These are phyloP conservation scores for Callorhinus ursinus DNA, from an alignment of 2,113 vertebrate genomes.

Conservation along the genomic window DNA sequence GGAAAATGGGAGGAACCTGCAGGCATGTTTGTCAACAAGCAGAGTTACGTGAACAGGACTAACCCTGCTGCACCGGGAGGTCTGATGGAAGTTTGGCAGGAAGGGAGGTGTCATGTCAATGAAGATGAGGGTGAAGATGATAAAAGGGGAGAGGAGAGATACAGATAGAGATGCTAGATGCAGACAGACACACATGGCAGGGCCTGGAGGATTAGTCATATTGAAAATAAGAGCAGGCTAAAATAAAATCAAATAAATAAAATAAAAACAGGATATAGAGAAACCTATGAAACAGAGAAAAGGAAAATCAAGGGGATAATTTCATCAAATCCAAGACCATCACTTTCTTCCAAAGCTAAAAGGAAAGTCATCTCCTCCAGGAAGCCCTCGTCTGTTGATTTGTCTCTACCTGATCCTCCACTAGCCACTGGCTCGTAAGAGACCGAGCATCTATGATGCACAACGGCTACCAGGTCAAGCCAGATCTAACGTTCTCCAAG, in stretches of 20 bases:
- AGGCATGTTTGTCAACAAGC: fast-evolving
- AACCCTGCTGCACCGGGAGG: not conserved
- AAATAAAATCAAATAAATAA: not conserved
- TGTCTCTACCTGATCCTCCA: not conserved
- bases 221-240: not conserved
- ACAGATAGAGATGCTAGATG: not conserved
- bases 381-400: not conserved
- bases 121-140: not conserved
- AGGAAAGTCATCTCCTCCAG: not conserved
- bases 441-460: not conserved
- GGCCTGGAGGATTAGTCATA: not conserved
- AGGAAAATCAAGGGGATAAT: not conserved
- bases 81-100: not conserved
- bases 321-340: not conserved
- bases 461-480: not conserved
- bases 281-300: not conserved
- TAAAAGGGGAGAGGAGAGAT: not conserved
- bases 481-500: not conserved
- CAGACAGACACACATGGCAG: not conserved
- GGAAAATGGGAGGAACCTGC: not conserved
- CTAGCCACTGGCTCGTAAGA: not conserved
- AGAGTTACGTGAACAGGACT: not conserved
- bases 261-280: not conserved
- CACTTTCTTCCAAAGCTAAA: constrained; percentile 17
- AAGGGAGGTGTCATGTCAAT: not conserved